Conservation (phyloP, 2,888 invertebrate genomes). For the Ptychoptera albimana region DNA sequence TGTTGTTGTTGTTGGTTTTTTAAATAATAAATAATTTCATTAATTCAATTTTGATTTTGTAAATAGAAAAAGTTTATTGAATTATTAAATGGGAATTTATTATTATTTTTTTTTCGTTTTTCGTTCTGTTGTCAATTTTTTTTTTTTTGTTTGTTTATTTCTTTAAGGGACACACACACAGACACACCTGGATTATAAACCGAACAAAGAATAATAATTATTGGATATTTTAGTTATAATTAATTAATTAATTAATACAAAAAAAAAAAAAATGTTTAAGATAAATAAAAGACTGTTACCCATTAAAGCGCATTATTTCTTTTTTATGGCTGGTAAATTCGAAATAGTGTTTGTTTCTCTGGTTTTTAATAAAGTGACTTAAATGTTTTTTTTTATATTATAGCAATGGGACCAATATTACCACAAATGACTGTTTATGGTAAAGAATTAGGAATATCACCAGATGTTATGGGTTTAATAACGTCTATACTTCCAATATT, state of each 20-base stretch:
- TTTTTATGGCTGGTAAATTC: constrained; percentile 69
- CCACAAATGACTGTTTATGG: constrained; percentile 66
- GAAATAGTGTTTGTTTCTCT: background rate
- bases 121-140: too few species aligned
- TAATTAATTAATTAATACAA: background rate
- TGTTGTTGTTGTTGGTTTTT: too few species aligned
- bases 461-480: constrained; percentile 59
- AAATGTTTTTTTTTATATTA: constrained; percentile 1
- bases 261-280: constrained; percentile 34
- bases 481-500: constrained; percentile 59
- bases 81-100: too few species aligned
- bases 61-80: too few species aligned
- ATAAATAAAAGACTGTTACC: constrained; percentile 56
- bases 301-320: constrained; percentile 74
- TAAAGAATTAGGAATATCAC: constrained; percentile 58
- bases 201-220: too few species aligned
- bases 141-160: too few species aligned
- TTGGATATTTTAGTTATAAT: too few species aligned
- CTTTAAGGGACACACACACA: too few species aligned
- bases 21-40: too few species aligned
- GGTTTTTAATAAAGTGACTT: background rate
- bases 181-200: too few species aligned
- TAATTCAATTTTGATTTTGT: too few species aligned
- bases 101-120: too few species aligned
- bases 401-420: constrained; percentile 65